These are phyloP conservation scores for Mesitornis unicolor DNA, from an alignment of 2,113 vertebrate genomes.

Conservation along the genomic window DNA sequence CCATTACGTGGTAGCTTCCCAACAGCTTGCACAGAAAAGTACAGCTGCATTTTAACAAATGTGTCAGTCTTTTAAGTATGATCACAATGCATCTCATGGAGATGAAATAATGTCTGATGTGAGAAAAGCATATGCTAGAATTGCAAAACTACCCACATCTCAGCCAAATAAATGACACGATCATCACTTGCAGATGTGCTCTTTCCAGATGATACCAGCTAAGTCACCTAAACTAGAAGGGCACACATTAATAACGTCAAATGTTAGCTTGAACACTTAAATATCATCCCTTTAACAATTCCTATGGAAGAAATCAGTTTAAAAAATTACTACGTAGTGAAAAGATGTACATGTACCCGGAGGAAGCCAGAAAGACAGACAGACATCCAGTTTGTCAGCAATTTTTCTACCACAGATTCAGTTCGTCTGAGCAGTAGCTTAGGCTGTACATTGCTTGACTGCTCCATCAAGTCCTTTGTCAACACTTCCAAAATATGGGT, in stretches of 20 bases:
- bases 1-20: neutral
- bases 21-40: neutral
- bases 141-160: neutral
- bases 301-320: neutral
- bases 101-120: neutral
- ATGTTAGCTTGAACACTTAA: neutral
- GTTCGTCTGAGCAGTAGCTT: constrained; percentile 92
- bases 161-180: neutral
- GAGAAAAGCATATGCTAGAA: neutral
- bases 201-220: neutral
- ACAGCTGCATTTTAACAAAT: neutral
- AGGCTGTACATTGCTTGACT: constrained; percentile 84
- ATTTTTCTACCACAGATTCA: constrained; percentile 91
- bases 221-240: neutral
- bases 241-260: neutral
- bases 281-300: neutral
- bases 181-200: fast-evolving
- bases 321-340: neutral
- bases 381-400: constrained; percentile 97
- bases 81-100: neutral
- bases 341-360: constrained; percentile 75
- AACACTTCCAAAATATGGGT: constrained; percentile 89
- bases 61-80: neutral
- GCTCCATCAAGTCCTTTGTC: constrained; percentile 87
- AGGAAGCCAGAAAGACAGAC: constrained; percentile 95